phyloP scores from a whole-genome alignment of 2,113 vertebrate genomes.

The Oreotragus oreotragus region DNA sequence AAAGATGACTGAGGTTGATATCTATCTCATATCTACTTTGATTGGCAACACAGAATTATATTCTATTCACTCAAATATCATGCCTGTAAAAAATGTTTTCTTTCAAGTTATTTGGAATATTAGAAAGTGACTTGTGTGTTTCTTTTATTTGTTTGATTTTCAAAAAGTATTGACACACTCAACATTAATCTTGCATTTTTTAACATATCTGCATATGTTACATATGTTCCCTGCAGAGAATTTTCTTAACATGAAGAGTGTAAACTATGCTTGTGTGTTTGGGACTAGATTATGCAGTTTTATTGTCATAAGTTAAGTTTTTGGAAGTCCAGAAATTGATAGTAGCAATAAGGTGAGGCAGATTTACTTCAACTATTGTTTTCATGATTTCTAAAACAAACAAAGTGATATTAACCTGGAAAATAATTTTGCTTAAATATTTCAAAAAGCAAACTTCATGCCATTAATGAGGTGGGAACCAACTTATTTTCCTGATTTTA shows the following conservation, averaged over 20 bases:
- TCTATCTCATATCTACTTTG: not conserved
- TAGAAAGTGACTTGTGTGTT: not conserved
- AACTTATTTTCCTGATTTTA: not conserved
- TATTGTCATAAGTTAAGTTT: not conserved
- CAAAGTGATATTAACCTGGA: not conserved
- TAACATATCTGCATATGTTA: not conserved
- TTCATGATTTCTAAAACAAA: not conserved
- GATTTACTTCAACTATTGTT: not conserved
- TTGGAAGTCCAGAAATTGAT: not conserved
- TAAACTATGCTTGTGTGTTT: not conserved
- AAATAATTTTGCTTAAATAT: not conserved
- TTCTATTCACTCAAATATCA: not conserved
- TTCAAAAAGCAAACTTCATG: not conserved
- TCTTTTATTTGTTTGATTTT: not conserved
- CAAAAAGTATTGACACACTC: not conserved
- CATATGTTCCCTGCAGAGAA: not conserved
- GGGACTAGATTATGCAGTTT: not conserved
- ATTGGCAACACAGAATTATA: not conserved
- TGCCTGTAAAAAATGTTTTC: not conserved
- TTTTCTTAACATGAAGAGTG: not conserved
- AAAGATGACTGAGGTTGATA: not conserved
- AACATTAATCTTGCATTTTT: not conserved
- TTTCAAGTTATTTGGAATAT: not conserved
- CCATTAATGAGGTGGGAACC: not conserved
- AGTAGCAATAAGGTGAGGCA: not conserved